Base-by-base conservation (phyloP, 1,140 invertebrate species). In the Hyposmocoma kahamanoa region DNA sequence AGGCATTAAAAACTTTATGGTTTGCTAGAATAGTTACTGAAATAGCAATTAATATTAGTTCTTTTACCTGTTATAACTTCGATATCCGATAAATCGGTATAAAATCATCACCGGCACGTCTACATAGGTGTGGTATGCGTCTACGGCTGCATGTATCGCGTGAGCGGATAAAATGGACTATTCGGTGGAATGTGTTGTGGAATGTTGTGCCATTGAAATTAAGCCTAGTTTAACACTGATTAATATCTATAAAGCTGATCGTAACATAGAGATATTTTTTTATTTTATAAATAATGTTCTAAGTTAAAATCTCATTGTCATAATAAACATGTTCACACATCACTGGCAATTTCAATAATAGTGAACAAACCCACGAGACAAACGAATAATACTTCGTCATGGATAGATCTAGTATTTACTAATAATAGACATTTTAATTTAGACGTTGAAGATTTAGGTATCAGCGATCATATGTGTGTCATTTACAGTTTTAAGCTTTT, bases 121-220 rank as follows among this genome's bases (percentile, higher is more conserved):
- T n/a, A n/a, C n/a, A n/a, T n/a, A n/a, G n/a, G n/a, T n/a, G n/a
- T n/a, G n/a, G n/a, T n/a, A n/a, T n/a, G n/a, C n/a, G n/a, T n/a
- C n/a, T n/a, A n/a, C n/a, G n/a, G n/a, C n/a, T n/a, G n/a, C n/a
- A n/a, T n/a, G n/a, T n/a, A n/a, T n/a, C n/a, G n/a, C n/a, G n/a
- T n/a, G n/a, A n/a, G n/a, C n/a, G n/a, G n/a, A n/a, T n/a, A n/a
- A n/a, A 19, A 13, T 13, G 4, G 38, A 4, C 2, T 21, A 19
- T 5, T 39, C 38, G 9, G 13, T 39, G 20, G 38, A 39, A 39
- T 39, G 5, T 13, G n/a, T 39, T 5, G n/a, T 39, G n/a, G 38
- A 39, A 21, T 39, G 38, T n/a, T 39, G 38, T 39, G 38, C 38
- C n/a, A 13, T 39, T 5, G 30, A 34, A 34, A 3, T 39, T 19